Evolutionary conservation across 2,888 invertebrate species (phyloP).

Genomic region (Amiota mariae): DNA sequence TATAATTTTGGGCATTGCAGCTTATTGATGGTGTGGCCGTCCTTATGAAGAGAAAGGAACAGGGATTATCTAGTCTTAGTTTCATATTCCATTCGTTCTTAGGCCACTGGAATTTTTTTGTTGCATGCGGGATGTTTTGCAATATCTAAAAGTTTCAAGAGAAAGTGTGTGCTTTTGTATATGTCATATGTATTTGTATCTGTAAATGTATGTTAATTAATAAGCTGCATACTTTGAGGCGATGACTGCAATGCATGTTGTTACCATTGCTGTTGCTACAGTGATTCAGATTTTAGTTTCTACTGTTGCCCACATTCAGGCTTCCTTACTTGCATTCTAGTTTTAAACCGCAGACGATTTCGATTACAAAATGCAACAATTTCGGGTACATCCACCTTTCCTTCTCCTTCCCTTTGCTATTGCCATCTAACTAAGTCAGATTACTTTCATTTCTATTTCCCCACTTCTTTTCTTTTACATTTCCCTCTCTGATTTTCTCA

Average conservation of each 20-base stretch:
- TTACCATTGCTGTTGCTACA: constrained; percentile 36
- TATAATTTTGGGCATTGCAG: constrained; percentile 1
- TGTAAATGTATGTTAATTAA: constrained; percentile 45
- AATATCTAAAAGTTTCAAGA: no score
- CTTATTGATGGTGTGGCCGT: background rate
- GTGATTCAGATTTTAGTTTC: no score
- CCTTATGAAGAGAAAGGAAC: constrained; percentile 21
- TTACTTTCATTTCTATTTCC: no score
- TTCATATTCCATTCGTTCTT: background rate
- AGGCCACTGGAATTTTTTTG: constrained; percentile 5
- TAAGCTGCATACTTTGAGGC: constrained; percentile 49
- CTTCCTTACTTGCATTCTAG: background rate
- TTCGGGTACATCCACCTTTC: constrained; percentile 2
- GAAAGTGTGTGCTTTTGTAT: constrained; percentile 5
- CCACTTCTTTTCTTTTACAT: no score
- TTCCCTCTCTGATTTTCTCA: no score
- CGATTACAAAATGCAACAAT: constrained; percentile 39
- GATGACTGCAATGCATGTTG: constrained; percentile 45
- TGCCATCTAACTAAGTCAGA: no score
- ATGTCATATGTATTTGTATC: constrained; percentile 30
- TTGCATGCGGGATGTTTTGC: background rate
- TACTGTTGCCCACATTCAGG: constrained; percentile 30
- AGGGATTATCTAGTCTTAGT: background rate
- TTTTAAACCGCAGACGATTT: constrained; percentile 8
- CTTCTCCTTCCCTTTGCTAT: no score